Conservation (phyloP, 2,888 invertebrate species). For the Hermaeophaga mercurialis region DNA sequence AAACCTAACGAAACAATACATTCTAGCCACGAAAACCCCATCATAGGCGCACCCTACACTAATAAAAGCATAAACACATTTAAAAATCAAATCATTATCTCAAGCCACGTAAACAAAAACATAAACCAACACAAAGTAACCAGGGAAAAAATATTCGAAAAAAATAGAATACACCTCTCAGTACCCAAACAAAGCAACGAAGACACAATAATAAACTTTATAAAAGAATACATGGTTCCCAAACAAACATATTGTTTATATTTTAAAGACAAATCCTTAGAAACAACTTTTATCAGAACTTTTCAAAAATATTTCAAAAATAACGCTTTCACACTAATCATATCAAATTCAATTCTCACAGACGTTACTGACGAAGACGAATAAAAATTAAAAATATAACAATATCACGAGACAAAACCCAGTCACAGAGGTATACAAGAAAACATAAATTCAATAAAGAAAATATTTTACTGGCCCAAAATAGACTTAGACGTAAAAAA, state of each 20-base stretch:
- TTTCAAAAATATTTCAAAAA: slow-evolving; percentile 12
- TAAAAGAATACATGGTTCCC: slow-evolving; percentile 9
- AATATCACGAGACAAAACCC: slow-evolving; percentile 36
- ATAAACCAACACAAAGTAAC: background rate
- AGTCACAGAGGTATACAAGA: slow-evolving; percentile 27
- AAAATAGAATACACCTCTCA: background rate
- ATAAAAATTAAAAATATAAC: slow-evolving; percentile 22
- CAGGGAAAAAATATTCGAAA: slow-evolving; percentile 1
- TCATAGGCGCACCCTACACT: slow-evolving; percentile 4
- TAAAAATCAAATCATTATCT: slow-evolving; percentile 19
- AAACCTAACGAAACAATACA: slow-evolving; percentile 16
- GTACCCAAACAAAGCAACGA: background rate
- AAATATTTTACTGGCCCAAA: slow-evolving; percentile 34
- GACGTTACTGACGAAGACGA: slow-evolving; percentile 29
- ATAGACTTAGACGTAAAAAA: slow-evolving; percentile 28
- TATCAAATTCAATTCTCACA: background rate
- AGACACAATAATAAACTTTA: background rate
- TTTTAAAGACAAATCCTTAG: slow-evolving; percentile 2
- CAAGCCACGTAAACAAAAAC: background rate
- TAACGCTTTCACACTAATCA: background rate
- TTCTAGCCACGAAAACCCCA: slow-evolving; percentile 13
- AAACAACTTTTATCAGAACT: background rate
- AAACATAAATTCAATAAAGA: slow-evolving; percentile 24
- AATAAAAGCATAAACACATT: background rate
- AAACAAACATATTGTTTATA: slow-evolving; percentile 6